phyloP scores from a whole-genome alignment of 1,140 invertebrate genomes.

The Penaeus japonicus region DNA sequence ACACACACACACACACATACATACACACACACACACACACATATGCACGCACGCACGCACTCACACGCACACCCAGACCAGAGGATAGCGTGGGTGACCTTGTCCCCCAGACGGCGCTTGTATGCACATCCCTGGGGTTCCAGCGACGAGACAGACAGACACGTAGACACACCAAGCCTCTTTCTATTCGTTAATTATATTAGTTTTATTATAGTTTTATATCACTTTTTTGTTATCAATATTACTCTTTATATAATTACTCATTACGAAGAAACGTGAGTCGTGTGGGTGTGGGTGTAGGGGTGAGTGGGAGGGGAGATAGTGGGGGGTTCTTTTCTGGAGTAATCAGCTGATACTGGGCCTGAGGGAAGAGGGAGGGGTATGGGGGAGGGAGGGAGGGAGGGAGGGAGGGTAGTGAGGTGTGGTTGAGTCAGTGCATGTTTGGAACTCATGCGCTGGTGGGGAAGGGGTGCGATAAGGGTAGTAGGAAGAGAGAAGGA shows the following conservation, averaged over 20 bases:
- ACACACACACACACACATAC: conserved; percentile 17
- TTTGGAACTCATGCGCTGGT: neutral
- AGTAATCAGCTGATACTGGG: too few relatives aligned
- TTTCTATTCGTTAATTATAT: too few relatives aligned
- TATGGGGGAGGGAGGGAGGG: neutral
- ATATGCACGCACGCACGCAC: neutral
- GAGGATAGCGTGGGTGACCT: too few relatives aligned
- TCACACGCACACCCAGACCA: neutral
- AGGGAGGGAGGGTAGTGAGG: neutral
- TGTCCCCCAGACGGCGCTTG: too few relatives aligned
- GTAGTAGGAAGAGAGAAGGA: neutral
- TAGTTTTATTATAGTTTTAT: too few relatives aligned
- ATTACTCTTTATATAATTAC: too few relatives aligned
- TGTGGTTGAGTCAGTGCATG: neutral
- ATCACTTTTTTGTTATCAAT: too few relatives aligned
- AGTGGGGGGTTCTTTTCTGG: neutral
- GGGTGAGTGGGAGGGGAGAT: neutral
- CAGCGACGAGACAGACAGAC: too few relatives aligned
- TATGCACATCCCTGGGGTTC: too few relatives aligned
- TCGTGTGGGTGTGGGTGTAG: too few relatives aligned
- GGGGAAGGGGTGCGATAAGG: neutral
- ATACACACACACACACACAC: conserved; percentile 17
- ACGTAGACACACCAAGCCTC: too few relatives aligned
- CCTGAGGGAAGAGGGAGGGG: neutral
- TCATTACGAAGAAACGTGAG: too few relatives aligned